Evolutionary conservation across 2,888 invertebrate species (phyloP).

Genomic region (Meta bourneti): DNA sequence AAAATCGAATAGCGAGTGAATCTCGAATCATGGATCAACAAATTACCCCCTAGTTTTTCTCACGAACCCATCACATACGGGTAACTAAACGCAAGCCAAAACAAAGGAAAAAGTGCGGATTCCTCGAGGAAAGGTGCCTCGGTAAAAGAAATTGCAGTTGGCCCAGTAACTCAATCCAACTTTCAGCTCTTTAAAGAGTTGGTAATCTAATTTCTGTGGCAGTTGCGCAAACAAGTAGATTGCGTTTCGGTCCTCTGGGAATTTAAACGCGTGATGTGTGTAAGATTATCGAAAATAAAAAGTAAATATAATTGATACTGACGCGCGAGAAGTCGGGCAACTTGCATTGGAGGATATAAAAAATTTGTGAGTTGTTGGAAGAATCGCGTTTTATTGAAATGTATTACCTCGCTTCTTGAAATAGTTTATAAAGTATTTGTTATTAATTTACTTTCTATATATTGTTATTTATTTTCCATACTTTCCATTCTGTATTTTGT

Average conservation of each 20-base stretch:
- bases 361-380: too few relatives aligned
- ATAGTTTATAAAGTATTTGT: too few relatives aligned
- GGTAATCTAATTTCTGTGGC: slow-evolving; percentile 2
- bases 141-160: neutral
- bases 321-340: too few relatives aligned
- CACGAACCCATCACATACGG: too few relatives aligned
- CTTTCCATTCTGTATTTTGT: too few relatives aligned
- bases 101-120: neutral
- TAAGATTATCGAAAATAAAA: too few relatives aligned
- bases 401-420: too few relatives aligned
- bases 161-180: neutral
- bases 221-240: neutral
- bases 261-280: neutral
- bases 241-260: neutral
- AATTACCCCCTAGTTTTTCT: neutral
- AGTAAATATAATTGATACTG: too few relatives aligned
- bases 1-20: neutral
- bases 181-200: neutral
- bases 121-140: neutral
- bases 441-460: too few relatives aligned
- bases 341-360: too few relatives aligned
- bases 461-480: too few relatives aligned
- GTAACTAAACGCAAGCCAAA: neutral
- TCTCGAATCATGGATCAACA: neutral
- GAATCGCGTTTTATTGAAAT: too few relatives aligned